phyloP scores from a whole-genome alignment of 2,797 vertebrate species.

The Brachymystax lenok region DNA sequence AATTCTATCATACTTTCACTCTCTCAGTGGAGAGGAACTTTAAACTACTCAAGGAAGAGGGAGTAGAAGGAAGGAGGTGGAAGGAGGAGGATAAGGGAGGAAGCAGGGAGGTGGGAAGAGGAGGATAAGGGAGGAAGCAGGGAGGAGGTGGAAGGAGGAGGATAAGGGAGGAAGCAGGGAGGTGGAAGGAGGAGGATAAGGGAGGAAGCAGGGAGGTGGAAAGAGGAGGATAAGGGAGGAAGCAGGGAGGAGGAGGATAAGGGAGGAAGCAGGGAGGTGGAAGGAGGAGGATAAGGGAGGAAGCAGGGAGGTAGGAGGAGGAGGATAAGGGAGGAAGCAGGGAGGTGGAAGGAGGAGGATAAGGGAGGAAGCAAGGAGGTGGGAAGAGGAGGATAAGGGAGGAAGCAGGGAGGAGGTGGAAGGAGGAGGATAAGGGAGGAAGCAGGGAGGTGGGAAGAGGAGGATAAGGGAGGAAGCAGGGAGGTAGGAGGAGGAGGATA shows the following conservation, averaged over 20 bases:
- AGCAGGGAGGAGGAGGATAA: background rate
- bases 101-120: no score
- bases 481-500: background rate
- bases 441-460: background rate
- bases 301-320: no score
- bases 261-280: no score
- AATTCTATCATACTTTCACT: background rate
- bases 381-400: background rate
- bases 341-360: conserved; percentile 24
- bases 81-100: no score
- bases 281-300: background rate
- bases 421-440: background rate
- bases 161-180: no score
- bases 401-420: background rate
- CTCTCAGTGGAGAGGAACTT: background rate
- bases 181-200: no score
- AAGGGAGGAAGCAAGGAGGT: background rate
- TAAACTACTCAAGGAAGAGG: background rate
- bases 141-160: no score
- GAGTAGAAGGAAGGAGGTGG: background rate
- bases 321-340: background rate
- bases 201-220: background rate
- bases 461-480: background rate
- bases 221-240: background rate
- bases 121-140: no score